Evolutionary conservation across 2,888 invertebrate species (phyloP), one percentile per base, ranked within the genome.

Genomic region (Caradrina kadenii): DNA sequence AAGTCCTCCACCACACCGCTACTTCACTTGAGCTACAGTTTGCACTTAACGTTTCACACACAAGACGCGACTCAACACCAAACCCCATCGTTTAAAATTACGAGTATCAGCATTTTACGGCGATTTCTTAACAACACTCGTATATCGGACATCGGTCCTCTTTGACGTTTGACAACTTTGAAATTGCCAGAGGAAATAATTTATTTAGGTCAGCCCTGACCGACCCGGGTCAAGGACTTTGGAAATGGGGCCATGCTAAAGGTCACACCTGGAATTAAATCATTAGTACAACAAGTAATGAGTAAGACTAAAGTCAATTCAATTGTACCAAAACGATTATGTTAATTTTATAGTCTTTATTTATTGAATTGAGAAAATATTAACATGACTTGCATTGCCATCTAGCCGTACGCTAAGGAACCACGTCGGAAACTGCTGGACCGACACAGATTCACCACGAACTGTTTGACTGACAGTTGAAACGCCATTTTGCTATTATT

Each of bases 401-500:
- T 90, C 93, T 93, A 76, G 73, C 17, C 0, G 0, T 17, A 2
- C 0, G 0, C 0, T 7, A 0, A 0, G 0, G 5, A 80, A 87
- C 73, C 62, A 81, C 17, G 6, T 26, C 11, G 22, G 22, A 55
- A 63, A 80, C 87, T 87, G 86, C 64, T 88, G 85, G 74, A 89
- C 80, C 90, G 81, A 87, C 85, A 50, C 21, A 55, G 50, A 77
- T 69, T 69, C 62, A 68, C 35, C 54, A 45, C 26, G 68, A 69
- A 78, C 90, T 89, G 87, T 71, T 89, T 90, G 88, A 90, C 85
- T 89, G 83, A 89, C 88, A 86, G 82, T 85, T 88, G 86, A 87
- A 87, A 91, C 94, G 96, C 96, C 96, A 96, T 96, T 94, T 96
- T 96, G 93, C 92, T 92, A 94, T 90, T 92, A 93, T 92, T 92